Evolutionary conservation across 30 jellyfish, hydroid and myxozoan species (phyloP), one percentile per base, ranked within the genome.

Genomic region (Nemopilema nomurai): DNA sequence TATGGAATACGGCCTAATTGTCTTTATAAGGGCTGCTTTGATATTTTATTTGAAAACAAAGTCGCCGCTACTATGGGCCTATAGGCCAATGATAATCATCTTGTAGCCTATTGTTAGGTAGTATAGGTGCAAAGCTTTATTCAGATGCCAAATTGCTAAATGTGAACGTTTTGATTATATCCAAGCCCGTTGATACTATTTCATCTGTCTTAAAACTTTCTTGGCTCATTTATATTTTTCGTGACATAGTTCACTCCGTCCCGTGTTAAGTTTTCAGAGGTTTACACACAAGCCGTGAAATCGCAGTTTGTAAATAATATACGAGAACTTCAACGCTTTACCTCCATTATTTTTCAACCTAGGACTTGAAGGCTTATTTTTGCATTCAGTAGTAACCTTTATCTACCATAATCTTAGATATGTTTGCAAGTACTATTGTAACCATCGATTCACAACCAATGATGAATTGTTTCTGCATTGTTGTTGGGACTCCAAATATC

Each of bases 51-150:
- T 23, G 23, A 21, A 29, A 67, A 67, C 33, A 20, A 67, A 67
- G 17, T 67, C 76, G 76, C 76, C 76, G 76, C 76, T 23, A 32
- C 76, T 23, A 23, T 32, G 30, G 76, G 76, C 76, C 76, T 63
- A 19, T 63, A 63, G 57, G 29, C 76, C 76, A 67, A 32, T 29
- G 76, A 67, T 29, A 67, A 67, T 29, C 76, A 17, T 67, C 32
- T 21, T 23, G 21, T 67, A 20, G 76, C 17, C 57, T 13, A 41
- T 41, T 41, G 57, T 41, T 41, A 41, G 57, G 9, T 41, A 41
- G 13, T 41, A 41, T 41, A 3, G 9, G 57, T 3, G 57, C 57
- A 41, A 41, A 41, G 57, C 13, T 13, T 41, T 13, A 41, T 41
- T 13, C 57, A 41, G 57, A 3, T 41, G 13, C 57, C 13, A 41